Conservation (phyloP, 1,140 invertebrate species). For the Eumeta japonica region DNA sequence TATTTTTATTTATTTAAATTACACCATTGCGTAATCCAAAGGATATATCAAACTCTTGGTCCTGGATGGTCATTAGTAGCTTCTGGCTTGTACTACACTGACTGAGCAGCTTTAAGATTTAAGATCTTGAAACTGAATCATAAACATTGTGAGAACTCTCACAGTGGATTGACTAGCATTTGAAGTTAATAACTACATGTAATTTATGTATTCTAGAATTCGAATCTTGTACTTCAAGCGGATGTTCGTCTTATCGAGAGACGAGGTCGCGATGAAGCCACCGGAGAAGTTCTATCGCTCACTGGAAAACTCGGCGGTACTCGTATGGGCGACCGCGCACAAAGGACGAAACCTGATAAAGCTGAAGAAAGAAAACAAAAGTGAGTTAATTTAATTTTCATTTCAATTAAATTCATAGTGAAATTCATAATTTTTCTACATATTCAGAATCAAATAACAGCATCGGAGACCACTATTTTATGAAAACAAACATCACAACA, state of each 20-base stretch:
- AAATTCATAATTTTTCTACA: constrained; percentile 2
- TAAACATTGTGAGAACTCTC: no score
- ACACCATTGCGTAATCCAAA: no score
- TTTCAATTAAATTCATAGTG: constrained; percentile 1
- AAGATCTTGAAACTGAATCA: no score
- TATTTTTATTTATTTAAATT: no score
- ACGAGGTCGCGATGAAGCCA: constrained; percentile 96
- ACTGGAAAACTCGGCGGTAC: constrained; percentile 89
- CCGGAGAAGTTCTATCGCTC: constrained; percentile 95
- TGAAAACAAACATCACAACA: no score
- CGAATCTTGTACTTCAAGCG: constrained; percentile 98
- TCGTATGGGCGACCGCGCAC: constrained; percentile 92
- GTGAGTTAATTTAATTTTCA: constrained; percentile 52
- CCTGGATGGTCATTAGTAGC: no score
- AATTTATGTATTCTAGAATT: constrained; percentile 74
- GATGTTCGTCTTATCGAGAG: constrained; percentile 97
- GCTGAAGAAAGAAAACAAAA: constrained; percentile 90
- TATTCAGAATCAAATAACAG: constrained; percentile 2
- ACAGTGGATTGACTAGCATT: no score
- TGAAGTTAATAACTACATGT: no score
- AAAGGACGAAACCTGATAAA: constrained; percentile 83
- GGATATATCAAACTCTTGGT: no score
- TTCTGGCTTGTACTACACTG: no score
- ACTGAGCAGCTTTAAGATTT: no score
- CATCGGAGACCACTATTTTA: no score